Evolutionary conservation across 53 echinoderm and acorn worm species (phyloP).

Genomic region (Holothuria leucospilota): DNA sequence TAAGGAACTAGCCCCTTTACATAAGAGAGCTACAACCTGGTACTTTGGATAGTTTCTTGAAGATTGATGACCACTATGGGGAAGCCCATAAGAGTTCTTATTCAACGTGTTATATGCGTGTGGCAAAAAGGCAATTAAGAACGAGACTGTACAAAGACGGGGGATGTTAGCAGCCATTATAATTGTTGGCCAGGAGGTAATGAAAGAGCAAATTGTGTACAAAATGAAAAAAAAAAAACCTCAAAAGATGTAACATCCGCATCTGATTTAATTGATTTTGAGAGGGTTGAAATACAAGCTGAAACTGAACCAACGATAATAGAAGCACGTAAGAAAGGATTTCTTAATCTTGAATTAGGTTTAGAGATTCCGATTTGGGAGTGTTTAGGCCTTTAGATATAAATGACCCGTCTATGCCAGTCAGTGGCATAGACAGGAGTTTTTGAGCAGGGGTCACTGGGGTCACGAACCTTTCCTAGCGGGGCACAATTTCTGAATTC

Average conservation of each 20-base stretch:
- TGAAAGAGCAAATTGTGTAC: too few species aligned
- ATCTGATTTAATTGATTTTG: neutral
- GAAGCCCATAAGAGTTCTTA: too few species aligned
- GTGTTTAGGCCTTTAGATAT: neutral
- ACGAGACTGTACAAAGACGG: too few species aligned
- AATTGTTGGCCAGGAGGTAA: neutral
- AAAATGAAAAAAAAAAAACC: too few species aligned
- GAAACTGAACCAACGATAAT: neutral
- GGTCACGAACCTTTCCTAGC: too few species aligned
- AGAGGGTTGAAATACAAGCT: neutral
- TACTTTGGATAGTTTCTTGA: neutral
- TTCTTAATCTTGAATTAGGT: neutral
- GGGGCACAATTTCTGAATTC: too few species aligned
- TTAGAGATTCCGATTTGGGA: neutral
- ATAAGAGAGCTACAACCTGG: slow-evolving; percentile 2
- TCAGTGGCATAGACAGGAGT: too few species aligned
- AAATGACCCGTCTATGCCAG: neutral
- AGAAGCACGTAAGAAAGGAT: neutral
- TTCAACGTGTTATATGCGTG: neutral
- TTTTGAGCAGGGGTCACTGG: too few species aligned
- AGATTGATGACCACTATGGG: slow-evolving; percentile 3
- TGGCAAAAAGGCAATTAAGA: neutral
- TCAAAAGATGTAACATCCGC: too few species aligned
- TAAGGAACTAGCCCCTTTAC: neutral
- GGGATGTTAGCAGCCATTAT: too few species aligned